Evolutionary conservation across 2,888 invertebrate species (phyloP).

Genomic region (Empis livida): DNA sequence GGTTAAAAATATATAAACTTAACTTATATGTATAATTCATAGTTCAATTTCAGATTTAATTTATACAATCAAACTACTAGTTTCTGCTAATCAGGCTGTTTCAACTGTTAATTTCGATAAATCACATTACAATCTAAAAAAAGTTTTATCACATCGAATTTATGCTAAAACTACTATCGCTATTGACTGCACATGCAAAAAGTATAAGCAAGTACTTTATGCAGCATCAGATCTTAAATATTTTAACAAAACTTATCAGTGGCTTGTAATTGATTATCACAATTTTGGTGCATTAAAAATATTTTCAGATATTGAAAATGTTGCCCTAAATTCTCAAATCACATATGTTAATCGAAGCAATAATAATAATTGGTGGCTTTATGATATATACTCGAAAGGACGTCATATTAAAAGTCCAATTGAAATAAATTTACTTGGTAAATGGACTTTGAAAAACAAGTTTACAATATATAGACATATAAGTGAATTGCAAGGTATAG

Average conservation of each 20-base stretch:
- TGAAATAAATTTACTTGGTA: constrained; percentile 17
- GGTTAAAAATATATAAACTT: too few species aligned
- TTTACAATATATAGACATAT: constrained; percentile 14
- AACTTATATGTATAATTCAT: too few species aligned
- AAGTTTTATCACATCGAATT: too few species aligned
- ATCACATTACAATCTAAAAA: too few species aligned
- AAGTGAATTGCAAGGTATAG: constrained; percentile 21
- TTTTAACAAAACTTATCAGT: constrained; percentile 31
- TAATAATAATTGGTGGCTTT: constrained; percentile 10
- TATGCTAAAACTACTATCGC: too few species aligned
- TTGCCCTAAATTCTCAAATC: constrained; percentile 28
- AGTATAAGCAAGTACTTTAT: too few species aligned
- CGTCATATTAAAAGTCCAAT: constrained; percentile 21
- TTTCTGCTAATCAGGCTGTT: too few species aligned
- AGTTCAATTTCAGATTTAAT: too few species aligned
- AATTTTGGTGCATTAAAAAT: constrained; percentile 14
- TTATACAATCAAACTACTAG: too few species aligned
- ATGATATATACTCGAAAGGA: constrained; percentile 29
- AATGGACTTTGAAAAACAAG: constrained; percentile 6
- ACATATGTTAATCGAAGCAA: constrained; percentile 19
- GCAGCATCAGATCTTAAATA: constrained; percentile 18
- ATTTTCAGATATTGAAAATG: constrained; percentile 11
- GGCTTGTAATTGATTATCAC: constrained; percentile 23
- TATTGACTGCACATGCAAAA: too few species aligned
- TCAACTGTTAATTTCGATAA: too few species aligned